phyloP scores from a whole-genome alignment of 2,797 vertebrate species.

The Pelodytes ibericus region DNA sequence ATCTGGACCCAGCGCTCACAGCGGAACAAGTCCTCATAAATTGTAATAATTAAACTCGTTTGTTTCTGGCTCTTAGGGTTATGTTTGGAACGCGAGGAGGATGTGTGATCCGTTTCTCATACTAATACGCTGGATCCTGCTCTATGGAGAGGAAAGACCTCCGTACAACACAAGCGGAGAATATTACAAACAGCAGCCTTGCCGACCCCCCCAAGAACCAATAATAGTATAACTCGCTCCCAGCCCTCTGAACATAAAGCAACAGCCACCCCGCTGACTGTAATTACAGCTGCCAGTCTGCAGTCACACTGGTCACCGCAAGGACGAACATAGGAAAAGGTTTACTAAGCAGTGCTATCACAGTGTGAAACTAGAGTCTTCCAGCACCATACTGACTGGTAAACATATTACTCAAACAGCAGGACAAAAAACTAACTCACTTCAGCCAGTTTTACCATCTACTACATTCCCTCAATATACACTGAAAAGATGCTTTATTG shows the following conservation, averaged over 20 bases:
- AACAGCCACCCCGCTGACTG: not conserved
- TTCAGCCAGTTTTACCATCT: no score
- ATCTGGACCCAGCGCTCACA: conserved; percentile 29
- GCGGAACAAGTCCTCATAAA: conserved; percentile 31
- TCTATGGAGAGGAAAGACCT: conserved; percentile 4
- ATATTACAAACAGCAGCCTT: conserved; percentile 8
- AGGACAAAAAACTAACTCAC: no score
- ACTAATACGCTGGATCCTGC: not conserved
- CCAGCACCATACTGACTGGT: no score
- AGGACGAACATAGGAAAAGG: not conserved
- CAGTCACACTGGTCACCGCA: not conserved
- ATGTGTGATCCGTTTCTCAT: conserved; percentile 24
- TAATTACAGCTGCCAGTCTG: conserved; percentile 29
- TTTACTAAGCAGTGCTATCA: not conserved
- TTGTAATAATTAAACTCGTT: conserved; percentile 54
- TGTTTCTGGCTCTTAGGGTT: conserved; percentile 45
- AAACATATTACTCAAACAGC: not conserved
- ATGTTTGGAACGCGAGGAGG: not conserved
- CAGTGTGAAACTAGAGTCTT: no score
- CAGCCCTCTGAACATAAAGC: conserved; percentile 17
- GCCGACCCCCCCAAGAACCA: conserved; percentile 14
- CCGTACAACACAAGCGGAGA: not conserved
- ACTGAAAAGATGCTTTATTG: no score
- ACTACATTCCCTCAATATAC: no score
- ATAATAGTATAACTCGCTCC: conserved; percentile 12